Percentiles rank a stretch among this genome's conserved stretches.
phyloP scores from a whole-genome alignment of 2,888 invertebrate genomes.

The Cryptocephalus primarius region DNA sequence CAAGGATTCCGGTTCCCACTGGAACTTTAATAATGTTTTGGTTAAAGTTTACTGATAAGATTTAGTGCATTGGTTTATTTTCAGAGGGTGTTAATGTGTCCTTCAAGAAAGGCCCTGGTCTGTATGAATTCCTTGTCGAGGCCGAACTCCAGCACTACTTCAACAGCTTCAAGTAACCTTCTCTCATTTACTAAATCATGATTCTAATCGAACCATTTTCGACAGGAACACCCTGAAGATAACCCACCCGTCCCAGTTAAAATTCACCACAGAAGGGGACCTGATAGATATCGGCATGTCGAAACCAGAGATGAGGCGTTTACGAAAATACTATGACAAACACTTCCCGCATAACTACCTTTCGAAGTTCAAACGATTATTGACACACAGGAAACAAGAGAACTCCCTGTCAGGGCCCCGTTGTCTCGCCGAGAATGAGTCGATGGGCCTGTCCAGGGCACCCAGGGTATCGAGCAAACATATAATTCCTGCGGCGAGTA shows the following conservation, averaged over 20 bases:
- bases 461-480: slow-evolving; percentile 72
- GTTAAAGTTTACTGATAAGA: too few relatives aligned
- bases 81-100: slow-evolving; percentile 30
- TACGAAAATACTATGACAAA: slow-evolving; percentile 88
- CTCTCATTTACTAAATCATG: too few relatives aligned
- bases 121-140: slow-evolving; percentile 86
- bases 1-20: too few relatives aligned
- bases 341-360: slow-evolving; percentile 90
- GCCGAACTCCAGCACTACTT: slow-evolving; percentile 92
- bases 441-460: slow-evolving; percentile 33
- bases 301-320: slow-evolving; percentile 86
- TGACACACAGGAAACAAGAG: slow-evolving; percentile 51
- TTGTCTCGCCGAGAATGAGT: slow-evolving; percentile 25
- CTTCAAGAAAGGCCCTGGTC: slow-evolving; percentile 48
- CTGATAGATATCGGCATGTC: slow-evolving; percentile 84
- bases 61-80: background rate
- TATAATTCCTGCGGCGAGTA: slow-evolving; percentile 72
- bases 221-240: slow-evolving; percentile 81
- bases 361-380: slow-evolving; percentile 78
- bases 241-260: slow-evolving; percentile 76
- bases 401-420: slow-evolving; percentile 22
- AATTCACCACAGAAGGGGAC: slow-evolving; percentile 91
- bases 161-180: slow-evolving; percentile 54
- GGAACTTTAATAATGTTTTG: too few relatives aligned
- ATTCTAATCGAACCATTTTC: slow-evolving; percentile 9